phyloP scores from a whole-genome alignment of 2,797 vertebrate species.

The Zalophus californianus region DNA sequence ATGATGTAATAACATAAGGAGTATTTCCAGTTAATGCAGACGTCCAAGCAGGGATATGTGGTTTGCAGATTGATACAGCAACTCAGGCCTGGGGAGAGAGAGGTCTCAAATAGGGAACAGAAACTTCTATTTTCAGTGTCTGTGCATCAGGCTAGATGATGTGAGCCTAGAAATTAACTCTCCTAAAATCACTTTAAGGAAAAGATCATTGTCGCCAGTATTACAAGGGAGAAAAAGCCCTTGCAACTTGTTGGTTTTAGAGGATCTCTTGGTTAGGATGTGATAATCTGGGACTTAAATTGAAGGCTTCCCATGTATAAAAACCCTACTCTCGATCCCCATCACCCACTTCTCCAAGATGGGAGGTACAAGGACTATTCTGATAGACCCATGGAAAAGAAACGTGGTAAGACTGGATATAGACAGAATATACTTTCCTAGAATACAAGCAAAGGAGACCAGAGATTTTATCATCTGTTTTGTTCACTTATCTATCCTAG shows the following conservation, averaged over 20 bases:
- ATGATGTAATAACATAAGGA: neutral
- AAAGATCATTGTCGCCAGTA: neutral
- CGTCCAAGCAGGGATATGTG: neutral
- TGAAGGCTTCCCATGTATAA: neutral
- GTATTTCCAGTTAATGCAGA: neutral
- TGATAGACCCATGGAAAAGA: neutral
- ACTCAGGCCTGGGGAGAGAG: neutral
- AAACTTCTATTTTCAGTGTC: neutral
- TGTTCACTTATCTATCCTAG: neutral
- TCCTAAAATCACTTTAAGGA: neutral
- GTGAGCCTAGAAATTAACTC: neutral
- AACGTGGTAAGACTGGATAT: neutral
- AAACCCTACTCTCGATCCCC: neutral
- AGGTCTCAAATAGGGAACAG: neutral
- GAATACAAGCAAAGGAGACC: neutral
- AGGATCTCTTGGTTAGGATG: neutral
- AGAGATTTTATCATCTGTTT: neutral
- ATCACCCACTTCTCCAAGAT: neutral
- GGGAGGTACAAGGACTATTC: neutral
- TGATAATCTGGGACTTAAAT: neutral
- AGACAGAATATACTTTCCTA: neutral
- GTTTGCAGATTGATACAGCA: neutral
- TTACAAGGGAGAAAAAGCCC: neutral
- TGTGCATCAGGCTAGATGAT: neutral
- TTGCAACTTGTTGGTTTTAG: neutral